Conservation (phyloP, 2,888 invertebrate species). For the Auanema sp. region DNA sequence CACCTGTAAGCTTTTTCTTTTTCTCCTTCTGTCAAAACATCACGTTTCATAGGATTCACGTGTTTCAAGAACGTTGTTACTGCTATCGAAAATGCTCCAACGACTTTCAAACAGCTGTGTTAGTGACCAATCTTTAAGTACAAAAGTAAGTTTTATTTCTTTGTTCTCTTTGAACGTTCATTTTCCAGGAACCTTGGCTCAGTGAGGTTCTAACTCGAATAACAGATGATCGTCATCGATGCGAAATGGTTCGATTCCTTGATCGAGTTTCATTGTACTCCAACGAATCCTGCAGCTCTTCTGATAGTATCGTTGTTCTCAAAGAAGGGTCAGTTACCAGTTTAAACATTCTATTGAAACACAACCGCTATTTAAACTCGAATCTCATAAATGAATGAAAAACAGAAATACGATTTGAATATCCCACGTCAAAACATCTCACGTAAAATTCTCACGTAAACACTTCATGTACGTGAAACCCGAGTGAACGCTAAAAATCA, state of each 20-base stretch:
- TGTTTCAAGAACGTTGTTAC: conserved; percentile 56
- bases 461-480: no score
- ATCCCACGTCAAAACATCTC: no score
- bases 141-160: conserved; percentile 27
- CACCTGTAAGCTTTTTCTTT: conserved; percentile 36
- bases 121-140: conserved; percentile 46
- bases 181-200: conserved; percentile 59
- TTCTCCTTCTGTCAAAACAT: not conserved
- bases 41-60: conserved; percentile 44
- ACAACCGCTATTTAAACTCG: no score
- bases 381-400: no score
- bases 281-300: conserved; percentile 11
- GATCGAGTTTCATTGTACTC: conserved; percentile 45
- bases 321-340: conserved; percentile 36
- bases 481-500: no score
- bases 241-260: conserved; percentile 54
- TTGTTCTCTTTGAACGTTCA: conserved; percentile 3
- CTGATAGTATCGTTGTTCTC: conserved; percentile 30
- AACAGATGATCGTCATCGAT: conserved; percentile 48
- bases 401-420: no score
- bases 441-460: no score
- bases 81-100: conserved; percentile 62
- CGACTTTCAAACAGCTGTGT: conserved; percentile 60
- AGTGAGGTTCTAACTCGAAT: conserved; percentile 50
- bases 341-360: not conserved